phyloP scores from a whole-genome alignment of 2,113 vertebrate species.

The Salvelinus fontinalis region DNA sequence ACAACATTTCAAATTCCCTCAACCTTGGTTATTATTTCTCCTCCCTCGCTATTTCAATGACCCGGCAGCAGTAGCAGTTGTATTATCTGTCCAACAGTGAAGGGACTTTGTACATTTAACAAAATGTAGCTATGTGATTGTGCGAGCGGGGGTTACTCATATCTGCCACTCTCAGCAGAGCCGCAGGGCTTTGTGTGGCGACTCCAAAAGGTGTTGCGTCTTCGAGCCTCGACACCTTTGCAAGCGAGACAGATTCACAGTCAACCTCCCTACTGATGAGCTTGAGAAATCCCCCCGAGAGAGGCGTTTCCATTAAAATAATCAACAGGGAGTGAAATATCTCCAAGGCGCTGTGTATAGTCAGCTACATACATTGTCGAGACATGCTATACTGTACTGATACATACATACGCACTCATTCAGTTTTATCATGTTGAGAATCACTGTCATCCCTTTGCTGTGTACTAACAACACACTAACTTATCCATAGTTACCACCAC shows the following conservation, averaged over 20 bases:
- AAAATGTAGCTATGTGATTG: slow-evolving; percentile 58
- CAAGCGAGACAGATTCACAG: slow-evolving; percentile 57
- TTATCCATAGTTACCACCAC: not conserved
- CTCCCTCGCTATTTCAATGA: slow-evolving; percentile 40
- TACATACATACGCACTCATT: not conserved
- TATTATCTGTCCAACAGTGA: slow-evolving; percentile 55
- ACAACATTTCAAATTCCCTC: slow-evolving; percentile 38
- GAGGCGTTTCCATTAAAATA: slow-evolving; percentile 60
- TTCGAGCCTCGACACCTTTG: slow-evolving; percentile 55
- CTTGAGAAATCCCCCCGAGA: slow-evolving; percentile 54
- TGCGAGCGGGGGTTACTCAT: slow-evolving; percentile 42
- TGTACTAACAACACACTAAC: not conserved
- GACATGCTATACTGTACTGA: slow-evolving; percentile 7
- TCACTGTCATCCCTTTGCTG: not conserved
- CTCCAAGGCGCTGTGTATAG: slow-evolving; percentile 38
- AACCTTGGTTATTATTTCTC: slow-evolving; percentile 42
- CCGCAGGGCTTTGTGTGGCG: slow-evolving; percentile 48
- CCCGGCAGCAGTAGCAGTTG: slow-evolving; percentile 24
- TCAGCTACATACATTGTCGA: not conserved
- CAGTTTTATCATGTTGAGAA: slow-evolving; percentile 4
- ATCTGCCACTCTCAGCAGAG: slow-evolving; percentile 65
- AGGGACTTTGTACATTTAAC: slow-evolving; percentile 55
- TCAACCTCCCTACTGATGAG: slow-evolving; percentile 60
- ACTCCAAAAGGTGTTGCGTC: slow-evolving; percentile 55
- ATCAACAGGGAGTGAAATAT: slow-evolving; percentile 54